These are phyloP conservation scores for Galerucella calmariensis DNA, from an alignment of 2,888 invertebrate genomes.

Conservation along the genomic window DNA sequence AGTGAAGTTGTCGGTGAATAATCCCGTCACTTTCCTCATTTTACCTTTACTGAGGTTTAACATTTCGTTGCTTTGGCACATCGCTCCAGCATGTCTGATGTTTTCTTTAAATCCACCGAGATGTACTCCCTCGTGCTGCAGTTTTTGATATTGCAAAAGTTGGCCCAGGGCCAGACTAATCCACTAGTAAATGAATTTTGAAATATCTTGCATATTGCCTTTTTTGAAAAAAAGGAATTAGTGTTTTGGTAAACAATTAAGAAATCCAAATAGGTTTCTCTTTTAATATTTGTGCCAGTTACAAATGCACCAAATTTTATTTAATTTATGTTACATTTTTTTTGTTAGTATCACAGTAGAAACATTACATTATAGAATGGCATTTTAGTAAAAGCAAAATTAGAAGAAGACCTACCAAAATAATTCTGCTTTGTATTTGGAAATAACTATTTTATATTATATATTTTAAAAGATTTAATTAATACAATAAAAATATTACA, in stretches of 20 bases:
- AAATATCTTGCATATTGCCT: not conserved
- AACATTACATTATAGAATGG: not conserved
- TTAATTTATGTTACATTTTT: not conserved
- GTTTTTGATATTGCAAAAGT: too few relatives aligned
- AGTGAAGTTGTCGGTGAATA: too few relatives aligned
- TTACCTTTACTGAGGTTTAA: too few relatives aligned
- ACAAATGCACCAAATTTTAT: not conserved
- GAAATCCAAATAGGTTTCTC: not conserved
- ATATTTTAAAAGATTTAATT: too few relatives aligned
- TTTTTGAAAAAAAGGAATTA: not conserved
- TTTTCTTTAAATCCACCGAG: too few relatives aligned
- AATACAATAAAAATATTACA: too few relatives aligned
- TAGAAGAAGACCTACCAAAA: conserved; percentile 1
- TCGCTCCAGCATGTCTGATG: too few relatives aligned
- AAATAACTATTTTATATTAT: not conserved
- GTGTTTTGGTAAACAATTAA: not conserved
- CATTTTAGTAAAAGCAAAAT: not conserved
- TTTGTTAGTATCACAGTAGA: not conserved
- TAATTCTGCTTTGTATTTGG: not conserved
- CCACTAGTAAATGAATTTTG: too few relatives aligned
- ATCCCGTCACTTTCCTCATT: too few relatives aligned
- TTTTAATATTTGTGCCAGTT: not conserved
- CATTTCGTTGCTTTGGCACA: too few relatives aligned
- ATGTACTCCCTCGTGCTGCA: too few relatives aligned
- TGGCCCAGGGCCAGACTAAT: too few relatives aligned